Evolutionary conservation across 1,140 invertebrate genomes (phyloP).

Genomic region (Reticulitermes speratus): DNA sequence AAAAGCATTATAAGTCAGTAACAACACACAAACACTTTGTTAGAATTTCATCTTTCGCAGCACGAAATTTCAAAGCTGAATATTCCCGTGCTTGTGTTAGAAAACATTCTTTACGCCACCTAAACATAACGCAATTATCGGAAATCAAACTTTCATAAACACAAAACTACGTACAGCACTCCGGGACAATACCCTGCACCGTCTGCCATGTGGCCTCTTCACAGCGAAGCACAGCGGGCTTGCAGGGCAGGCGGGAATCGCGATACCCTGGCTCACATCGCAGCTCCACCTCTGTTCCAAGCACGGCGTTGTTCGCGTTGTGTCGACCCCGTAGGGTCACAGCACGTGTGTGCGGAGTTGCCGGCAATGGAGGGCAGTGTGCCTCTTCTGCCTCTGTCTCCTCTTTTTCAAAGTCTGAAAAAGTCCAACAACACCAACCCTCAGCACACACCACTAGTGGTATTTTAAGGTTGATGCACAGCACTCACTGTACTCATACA

Average conservation of each 20-base stretch:
- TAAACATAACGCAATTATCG: too few relatives aligned
- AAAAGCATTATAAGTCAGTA: too few relatives aligned
- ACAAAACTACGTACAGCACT: conserved; percentile 4
- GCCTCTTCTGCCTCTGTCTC: background rate
- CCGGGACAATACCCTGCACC: conserved; percentile 20
- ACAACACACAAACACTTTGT: too few relatives aligned
- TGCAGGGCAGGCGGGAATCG: conserved; percentile 33
- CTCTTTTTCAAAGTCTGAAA: background rate
- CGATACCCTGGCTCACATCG: conserved; percentile 34
- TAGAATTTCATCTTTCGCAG: too few relatives aligned
- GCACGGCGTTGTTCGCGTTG: background rate
- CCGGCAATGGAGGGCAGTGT: background rate
- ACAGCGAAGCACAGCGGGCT: conserved; percentile 33
- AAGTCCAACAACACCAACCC: background rate
- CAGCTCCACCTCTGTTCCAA: conserved; percentile 34
- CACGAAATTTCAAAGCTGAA: too few relatives aligned
- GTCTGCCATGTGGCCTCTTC: conserved; percentile 29
- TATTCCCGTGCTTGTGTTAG: too few relatives aligned
- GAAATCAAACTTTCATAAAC: too few relatives aligned
- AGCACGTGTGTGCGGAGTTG: background rate
- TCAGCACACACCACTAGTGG: too few relatives aligned
- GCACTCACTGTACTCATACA: too few relatives aligned
- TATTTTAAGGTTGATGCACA: too few relatives aligned
- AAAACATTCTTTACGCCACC: too few relatives aligned
- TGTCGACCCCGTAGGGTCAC: background rate